Evolutionary conservation across 2,888 invertebrate species (phyloP).

Genomic region (Parnassius smintheus): DNA sequence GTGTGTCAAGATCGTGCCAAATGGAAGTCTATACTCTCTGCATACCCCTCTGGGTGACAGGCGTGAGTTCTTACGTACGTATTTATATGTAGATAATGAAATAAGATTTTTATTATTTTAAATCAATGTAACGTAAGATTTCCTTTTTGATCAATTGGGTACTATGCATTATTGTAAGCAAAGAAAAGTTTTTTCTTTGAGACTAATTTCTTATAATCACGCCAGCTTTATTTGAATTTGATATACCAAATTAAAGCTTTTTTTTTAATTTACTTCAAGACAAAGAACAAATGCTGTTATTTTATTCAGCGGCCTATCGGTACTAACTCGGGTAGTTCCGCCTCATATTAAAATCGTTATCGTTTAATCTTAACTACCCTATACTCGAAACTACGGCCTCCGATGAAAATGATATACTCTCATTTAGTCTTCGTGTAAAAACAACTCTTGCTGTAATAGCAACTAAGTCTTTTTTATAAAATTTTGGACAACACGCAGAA

Average conservation of each 20-base stretch:
- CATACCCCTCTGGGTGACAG: no score
- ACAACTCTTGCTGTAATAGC: constrained; percentile 40
- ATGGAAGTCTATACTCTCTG: no score
- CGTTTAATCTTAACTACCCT: constrained; percentile 75
- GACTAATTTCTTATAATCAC: no score
- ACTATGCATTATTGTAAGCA: no score
- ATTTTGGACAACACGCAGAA: constrained; percentile 10
- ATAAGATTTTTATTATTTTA: no score
- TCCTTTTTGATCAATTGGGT: no score
- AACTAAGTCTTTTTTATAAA: constrained; percentile 42
- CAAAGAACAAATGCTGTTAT: constrained; percentile 63
- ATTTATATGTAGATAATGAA: no score
- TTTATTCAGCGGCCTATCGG: constrained; percentile 56
- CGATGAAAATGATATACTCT: constrained; percentile 72
- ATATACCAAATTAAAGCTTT: not conserved
- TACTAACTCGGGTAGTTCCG: constrained; percentile 64
- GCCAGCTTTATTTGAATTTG: no score
- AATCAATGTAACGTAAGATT: no score
- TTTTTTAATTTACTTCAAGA: constrained; percentile 33
- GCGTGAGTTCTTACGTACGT: no score
- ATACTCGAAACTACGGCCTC: constrained; percentile 74
- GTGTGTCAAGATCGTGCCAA: no score
- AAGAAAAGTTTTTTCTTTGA: no score
- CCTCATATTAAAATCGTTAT: constrained; percentile 78
- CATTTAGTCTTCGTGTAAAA: constrained; percentile 46